A percentile compares a stretch with the other conserved stretches of the same genome.
Conservation (phyloP, 1,140 invertebrate species). For the Eumaeus atala region DNA sequence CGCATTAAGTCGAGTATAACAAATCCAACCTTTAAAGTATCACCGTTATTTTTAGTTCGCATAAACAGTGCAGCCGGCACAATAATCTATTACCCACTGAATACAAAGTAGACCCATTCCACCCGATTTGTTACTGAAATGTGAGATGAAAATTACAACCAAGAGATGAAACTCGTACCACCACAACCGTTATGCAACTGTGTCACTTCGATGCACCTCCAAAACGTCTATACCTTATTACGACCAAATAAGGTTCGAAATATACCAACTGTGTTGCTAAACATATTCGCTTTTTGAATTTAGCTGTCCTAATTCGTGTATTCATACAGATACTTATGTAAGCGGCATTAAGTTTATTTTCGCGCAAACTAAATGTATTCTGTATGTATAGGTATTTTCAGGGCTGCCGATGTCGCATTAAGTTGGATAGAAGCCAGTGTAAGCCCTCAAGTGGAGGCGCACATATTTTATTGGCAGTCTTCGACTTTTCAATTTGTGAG, state of each 20-base stretch:
- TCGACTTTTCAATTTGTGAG: no score
- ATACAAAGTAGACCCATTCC: slow-evolving; percentile 25
- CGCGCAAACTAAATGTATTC: slow-evolving; percentile 5
- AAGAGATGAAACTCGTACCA: slow-evolving; percentile 18
- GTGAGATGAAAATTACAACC: slow-evolving; percentile 24
- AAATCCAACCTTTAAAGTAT: no score
- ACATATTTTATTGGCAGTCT: no score
- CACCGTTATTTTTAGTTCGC: no score
- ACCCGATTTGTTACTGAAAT: slow-evolving; percentile 27
- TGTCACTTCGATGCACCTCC: not conserved
- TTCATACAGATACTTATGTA: slow-evolving; percentile 5
- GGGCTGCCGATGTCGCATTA: slow-evolving; percentile 1
- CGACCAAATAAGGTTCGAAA: not conserved
- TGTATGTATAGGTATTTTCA: not conserved
- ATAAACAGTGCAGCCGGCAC: not conserved
- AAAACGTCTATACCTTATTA: not conserved
- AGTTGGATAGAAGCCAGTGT: no score
- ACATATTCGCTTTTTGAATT: slow-evolving; percentile 1
- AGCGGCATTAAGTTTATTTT: slow-evolving; percentile 10
- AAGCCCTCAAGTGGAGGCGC: no score
- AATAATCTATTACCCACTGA: slow-evolving; percentile 15
- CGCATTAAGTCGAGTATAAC: no score
- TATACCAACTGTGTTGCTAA: not conserved
- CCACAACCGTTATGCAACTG: slow-evolving; percentile 21
- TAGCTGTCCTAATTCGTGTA: not conserved